Evolutionary conservation across 2,888 invertebrate species (phyloP), one percentile per base, ranked within the genome.

Genomic region (Chelonus formosanus): DNA sequence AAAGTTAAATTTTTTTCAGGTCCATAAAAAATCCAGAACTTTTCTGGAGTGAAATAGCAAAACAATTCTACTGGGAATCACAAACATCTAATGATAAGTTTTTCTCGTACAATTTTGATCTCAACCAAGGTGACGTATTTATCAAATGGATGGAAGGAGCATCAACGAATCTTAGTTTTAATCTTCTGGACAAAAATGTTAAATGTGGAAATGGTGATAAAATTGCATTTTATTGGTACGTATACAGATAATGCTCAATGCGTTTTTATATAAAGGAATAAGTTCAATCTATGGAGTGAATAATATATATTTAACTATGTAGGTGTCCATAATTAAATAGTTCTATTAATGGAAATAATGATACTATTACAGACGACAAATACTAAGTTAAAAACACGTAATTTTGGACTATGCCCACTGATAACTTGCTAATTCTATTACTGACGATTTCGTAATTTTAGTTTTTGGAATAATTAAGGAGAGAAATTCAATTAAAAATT

Each of bases 141-240:
- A 92, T 96, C 54, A 95, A 94, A 85, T 99, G 97, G 94, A 91
- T 99, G 91, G 93, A 95, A 78, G 98, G 96, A 6, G 95, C 95
- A 3, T 90, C 92, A 45, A 98, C 98, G 48, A 99, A 99, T 84
- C 90, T 98, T 71, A 95, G 95, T 82, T 99, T 96, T 86, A 99
- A 99, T 86, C 88, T 95, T 60, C 86, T 99, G 75, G 98, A 99
- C 85, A 90, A 94, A 71, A 94, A 96, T 84, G 91, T 99, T 63
- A 90, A 93, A 78, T 92, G 91, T 75, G 97, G 97, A 10, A 86
- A 92, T 70, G 97, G 96, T 36, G 94, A 97, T 77, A 94, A 92
- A 83, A 89, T 97, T 71, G 97, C 97, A 31, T 98, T 91, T 86
- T 96, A 95, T 84, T 98, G 98, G 98, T 97, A 86, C 91, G 93